phyloP scores from a whole-genome alignment of 2,113 vertebrate genomes.

The Podiceps cristatus region DNA sequence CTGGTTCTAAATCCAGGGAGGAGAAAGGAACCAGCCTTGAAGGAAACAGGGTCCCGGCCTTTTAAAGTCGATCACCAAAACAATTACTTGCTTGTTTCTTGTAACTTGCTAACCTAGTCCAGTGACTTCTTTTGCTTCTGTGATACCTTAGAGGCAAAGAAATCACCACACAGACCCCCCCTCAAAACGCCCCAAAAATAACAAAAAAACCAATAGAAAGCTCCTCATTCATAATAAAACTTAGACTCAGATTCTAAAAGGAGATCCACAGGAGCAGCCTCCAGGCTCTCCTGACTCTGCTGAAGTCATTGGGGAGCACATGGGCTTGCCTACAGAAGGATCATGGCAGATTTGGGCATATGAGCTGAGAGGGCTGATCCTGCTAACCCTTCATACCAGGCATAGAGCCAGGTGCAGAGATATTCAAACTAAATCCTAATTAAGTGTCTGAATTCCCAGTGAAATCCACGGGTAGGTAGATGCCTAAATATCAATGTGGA shows the following conservation, averaged over 20 bases:
- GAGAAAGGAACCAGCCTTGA: neutral
- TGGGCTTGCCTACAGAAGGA: constrained; percentile 7
- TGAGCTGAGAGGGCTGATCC: constrained; percentile 48
- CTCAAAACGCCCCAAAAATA: too few relatives aligned
- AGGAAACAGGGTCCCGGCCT: neutral
- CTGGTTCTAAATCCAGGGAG: neutral
- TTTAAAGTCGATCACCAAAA: neutral
- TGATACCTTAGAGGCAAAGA: neutral
- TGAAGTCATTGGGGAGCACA: constrained; percentile 1
- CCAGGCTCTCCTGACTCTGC: neutral
- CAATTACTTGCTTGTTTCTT: neutral
- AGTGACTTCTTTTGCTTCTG: neutral
- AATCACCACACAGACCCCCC: neutral
- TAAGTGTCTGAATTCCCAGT: constrained; percentile 54
- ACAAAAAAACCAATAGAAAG: neutral
- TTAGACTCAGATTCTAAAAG: neutral
- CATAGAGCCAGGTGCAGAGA: constrained; percentile 42
- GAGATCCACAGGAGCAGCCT: constrained; percentile 22
- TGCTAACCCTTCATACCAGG: constrained; percentile 47
- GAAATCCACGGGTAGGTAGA: constrained; percentile 14
- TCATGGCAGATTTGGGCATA: constrained; percentile 33
- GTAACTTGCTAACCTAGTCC: neutral
- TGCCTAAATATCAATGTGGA: neutral
- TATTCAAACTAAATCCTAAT: constrained; percentile 32
- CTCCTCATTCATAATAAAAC: neutral